Conservation (phyloP, 2,888 invertebrate genomes). For the Athripsodes cinereus region DNA sequence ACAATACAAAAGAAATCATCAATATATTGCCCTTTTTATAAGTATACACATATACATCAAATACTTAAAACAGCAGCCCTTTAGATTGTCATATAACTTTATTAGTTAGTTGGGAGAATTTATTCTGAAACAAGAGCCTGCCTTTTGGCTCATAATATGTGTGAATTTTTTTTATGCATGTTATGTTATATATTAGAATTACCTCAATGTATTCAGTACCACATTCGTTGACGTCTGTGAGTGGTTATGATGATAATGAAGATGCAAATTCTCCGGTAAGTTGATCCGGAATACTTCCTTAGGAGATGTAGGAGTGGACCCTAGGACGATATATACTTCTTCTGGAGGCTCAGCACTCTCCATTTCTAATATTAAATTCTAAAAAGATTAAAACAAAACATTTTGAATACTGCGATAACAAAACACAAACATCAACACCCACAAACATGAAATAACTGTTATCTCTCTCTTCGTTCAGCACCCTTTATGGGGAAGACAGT, state of each 20-base stretch:
- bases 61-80: no score
- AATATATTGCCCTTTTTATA: no score
- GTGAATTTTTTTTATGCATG: no score
- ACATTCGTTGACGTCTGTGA: conserved; percentile 10
- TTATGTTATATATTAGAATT: conserved; percentile 25
- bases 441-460: no score
- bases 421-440: background rate
- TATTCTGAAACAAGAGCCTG: no score
- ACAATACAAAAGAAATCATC: no score
- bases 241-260: conserved; percentile 40
- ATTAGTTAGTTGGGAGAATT: no score
- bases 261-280: conserved; percentile 39
- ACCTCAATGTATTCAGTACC: conserved; percentile 39
- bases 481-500: no score
- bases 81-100: no score
- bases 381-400: conserved; percentile 6
- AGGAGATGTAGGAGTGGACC: conserved; percentile 40
- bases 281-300: conserved; percentile 44
- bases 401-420: background rate
- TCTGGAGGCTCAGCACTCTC: conserved; percentile 39
- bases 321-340: conserved; percentile 43
- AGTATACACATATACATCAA: no score
- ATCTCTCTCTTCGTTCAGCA: no score
- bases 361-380: conserved; percentile 44
- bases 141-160: no score